Conservation (phyloP, 64 coral and sea anemone genomes). For the Porites lutea region DNA sequence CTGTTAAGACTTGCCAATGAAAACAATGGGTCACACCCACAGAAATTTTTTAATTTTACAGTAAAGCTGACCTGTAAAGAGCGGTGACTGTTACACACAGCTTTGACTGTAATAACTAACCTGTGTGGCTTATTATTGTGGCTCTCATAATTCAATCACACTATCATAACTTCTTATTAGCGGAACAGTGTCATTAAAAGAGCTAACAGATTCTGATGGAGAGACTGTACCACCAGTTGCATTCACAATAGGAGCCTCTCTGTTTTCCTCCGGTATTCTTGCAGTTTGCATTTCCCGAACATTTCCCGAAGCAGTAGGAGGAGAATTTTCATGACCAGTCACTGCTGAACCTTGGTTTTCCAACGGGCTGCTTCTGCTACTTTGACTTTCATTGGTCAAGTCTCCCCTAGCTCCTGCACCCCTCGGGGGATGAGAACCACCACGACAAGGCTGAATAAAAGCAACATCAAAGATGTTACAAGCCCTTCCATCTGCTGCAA, state of each 20-base stretch:
- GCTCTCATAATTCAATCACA: conserved; percentile 6
- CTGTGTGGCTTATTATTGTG: not conserved
- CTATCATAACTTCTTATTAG: conserved; percentile 9
- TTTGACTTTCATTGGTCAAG: not conserved
- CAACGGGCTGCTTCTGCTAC: not conserved
- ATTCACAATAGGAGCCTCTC: not conserved
- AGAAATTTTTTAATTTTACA: no score
- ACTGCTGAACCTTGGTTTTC: not conserved
- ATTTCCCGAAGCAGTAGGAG: not conserved
- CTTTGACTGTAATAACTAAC: no score
- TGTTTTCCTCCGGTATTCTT: not conserved
- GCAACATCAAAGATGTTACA: not conserved
- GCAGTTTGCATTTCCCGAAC: not conserved
- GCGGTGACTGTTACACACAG: no score
- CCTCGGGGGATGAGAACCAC: not conserved
- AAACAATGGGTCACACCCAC: not conserved
- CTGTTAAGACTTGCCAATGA: not conserved
- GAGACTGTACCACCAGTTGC: not conserved
- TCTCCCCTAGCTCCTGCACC: not conserved
- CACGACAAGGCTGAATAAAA: not conserved
- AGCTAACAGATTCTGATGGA: conserved; percentile 29
- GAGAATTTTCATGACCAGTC: not conserved
- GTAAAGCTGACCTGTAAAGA: no score
- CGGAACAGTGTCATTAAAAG: conserved; percentile 18
- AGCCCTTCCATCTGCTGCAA: not conserved